Base-by-base conservation (phyloP, 2,888 invertebrate species). In the Troides aeacus region DNA sequence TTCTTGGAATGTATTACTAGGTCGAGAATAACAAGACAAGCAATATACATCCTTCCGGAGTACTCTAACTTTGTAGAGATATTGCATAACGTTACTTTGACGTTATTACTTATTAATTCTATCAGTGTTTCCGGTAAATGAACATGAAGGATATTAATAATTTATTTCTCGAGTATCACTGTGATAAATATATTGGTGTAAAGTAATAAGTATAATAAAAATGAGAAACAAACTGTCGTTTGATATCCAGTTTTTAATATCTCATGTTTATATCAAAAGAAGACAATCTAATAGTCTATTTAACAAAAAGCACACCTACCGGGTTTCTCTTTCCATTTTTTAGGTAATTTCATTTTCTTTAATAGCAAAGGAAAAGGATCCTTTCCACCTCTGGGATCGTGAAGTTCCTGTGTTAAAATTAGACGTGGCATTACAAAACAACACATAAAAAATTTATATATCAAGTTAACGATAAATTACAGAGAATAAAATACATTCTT, bases 341-440 rank as follows among this genome's bases (percentile, higher is more conserved):
- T 96, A 0, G 97, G 96, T 36, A 97, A 89, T 87, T 95, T 96
- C 65, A 94, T 96, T 85, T 95, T 95, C 78, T 95, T 95, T 66
- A 98, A 92, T 39, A 97, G 89, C 73, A 96, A 85, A 1, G 96
- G 95, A 82, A 95, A 95, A 0, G 96, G 96, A 85, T 97, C 97
- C 73, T 96, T 94, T 0, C 97, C 97, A 73, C 95, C 95, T 80
- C 95, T 96, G 21, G 93, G 93, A 70, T 94, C 94, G 78, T 95
- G 95, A 17, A 96, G 90, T 87, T 97, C 97, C 92, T 92, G 73
- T 56, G 65, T 70, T 58, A 50, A 24, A 72, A 63, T 59, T 5
- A 53, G 1, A 53, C n/a, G 5, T 53, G 53, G 18, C 53, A n/a
- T 53, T 1, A 53, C 50, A n/a, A 53, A 53, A 53, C 53, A 53